phyloP scores from a whole-genome alignment of 2,113 vertebrate genomes.

The Mionectes macconnelli region DNA sequence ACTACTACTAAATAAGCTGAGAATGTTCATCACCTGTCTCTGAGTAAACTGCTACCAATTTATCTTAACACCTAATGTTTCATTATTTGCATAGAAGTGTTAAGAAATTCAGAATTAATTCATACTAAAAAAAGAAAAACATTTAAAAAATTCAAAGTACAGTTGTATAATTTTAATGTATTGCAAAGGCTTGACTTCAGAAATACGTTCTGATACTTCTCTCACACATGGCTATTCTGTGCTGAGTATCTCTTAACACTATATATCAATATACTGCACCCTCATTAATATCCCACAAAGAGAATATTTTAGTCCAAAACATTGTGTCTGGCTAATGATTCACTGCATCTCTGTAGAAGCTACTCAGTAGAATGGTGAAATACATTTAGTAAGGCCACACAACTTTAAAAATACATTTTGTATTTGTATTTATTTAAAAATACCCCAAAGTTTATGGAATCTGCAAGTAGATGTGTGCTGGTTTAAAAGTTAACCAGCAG shows the following conservation, averaged over 20 bases:
- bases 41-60: not conserved
- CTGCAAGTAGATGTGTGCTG: slow-evolving; percentile 41
- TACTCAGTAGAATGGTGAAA: not conserved
- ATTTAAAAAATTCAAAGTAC: not conserved
- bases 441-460: slow-evolving; percentile 41
- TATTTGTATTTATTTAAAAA: slow-evolving; percentile 41
- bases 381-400: slow-evolving; percentile 5
- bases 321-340: not conserved
- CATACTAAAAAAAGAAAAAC: not conserved
- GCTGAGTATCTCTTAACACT: not conserved
- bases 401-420: slow-evolving; percentile 25
- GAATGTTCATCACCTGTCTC: not conserved
- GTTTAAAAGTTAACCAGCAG: too few relatives aligned
- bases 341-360: not conserved
- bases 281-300: not conserved
- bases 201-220: not conserved
- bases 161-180: not conserved
- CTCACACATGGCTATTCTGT: not conserved
- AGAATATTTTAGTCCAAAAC: not conserved
- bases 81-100: not conserved
- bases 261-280: not conserved
- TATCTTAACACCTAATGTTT: not conserved
- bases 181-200: not conserved
- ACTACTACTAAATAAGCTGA: not conserved
- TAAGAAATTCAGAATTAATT: not conserved